Evolutionary conservation across 2,888 invertebrate genomes (phyloP), one percentile per base, ranked within the genome.

Genomic region (Drosophila formosana): DNA sequence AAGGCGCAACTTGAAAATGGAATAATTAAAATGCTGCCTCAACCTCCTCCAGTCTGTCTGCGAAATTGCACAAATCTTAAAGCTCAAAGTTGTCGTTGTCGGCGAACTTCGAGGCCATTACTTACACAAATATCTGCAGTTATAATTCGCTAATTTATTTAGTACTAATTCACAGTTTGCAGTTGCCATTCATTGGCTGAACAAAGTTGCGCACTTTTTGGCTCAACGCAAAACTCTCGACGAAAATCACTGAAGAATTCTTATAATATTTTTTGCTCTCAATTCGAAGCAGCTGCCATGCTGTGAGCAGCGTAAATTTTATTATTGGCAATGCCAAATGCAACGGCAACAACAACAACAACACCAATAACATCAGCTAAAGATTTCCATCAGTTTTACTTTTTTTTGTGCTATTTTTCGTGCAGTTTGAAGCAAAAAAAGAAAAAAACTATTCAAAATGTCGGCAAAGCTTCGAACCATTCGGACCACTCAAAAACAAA

Each of bases 321-420:
- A 82, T 89, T 89, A 89, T 85, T 89, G 82, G 84, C 82, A 74
- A 65, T 75, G 88, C 86, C 75, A 82, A 80, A 67, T 86, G 83
- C 84, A 88, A 68, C 50, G 46, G 2, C 61, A 66, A 39, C 50
- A 65, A 62, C 45, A 45, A 3, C 60, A 66, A 30, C 50, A 65
- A 64, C 46, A 61, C 39, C 72, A 68, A 67, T 52, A 81, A 53
- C 62, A 56, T 37, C 39, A 45, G 53, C 47, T 30, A 37, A 63
- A 72, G 71, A 74, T 71, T 71, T 71, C 72, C 56, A 64, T 47
- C 13, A 50, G 49, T 47, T 41, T 28, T 47, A 39, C 32, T 13
- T 26, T 37, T 34, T n/a, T 39, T 3, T 28, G n/a, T 18, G 3
- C 32, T 8, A 3, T 26, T 50, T 52, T 62, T 47, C 7, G n/a